phyloP scores from a whole-genome alignment of 1,140 invertebrate genomes.

The Asobara japonica region DNA sequence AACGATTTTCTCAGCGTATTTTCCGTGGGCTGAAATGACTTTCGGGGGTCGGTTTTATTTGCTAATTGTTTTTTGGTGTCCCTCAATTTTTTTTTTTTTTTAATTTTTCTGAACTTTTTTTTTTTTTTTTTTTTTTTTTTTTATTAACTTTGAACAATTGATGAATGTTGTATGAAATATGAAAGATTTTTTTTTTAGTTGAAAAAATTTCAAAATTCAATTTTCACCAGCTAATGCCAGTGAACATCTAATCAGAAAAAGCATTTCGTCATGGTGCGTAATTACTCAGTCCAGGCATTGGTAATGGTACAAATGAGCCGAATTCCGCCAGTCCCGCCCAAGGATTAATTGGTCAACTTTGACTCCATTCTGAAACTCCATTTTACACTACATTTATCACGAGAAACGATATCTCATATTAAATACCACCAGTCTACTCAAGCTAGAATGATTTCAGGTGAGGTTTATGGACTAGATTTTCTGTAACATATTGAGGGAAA shows the following conservation, averaged over 20 bases:
- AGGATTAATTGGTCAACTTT: slow-evolving; percentile 10
- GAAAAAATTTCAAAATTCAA: no score
- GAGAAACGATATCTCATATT: neutral
- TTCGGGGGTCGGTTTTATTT: neutral
- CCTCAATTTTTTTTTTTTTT: neutral
- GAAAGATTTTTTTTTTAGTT: no score
- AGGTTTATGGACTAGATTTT: neutral
- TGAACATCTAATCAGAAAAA: neutral
- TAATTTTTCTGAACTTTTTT: no score
- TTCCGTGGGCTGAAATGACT: neutral
- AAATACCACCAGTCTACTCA: neutral
- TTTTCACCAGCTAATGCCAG: no score
- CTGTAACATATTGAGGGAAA: neutral
- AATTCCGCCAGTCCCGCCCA: neutral
- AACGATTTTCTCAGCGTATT: neutral
- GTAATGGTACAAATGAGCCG: neutral
- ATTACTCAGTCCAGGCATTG: neutral
- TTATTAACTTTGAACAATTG: no score
- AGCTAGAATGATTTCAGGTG: neutral
- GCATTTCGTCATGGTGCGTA: neutral
- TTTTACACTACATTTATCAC: slow-evolving; percentile 12
- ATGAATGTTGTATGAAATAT: no score
- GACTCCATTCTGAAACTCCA: slow-evolving; percentile 3
- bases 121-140: no score
- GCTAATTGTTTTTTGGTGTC: neutral